These are phyloP conservation scores for Elachura formosa DNA, from an alignment of 2,113 vertebrate species.

Conservation along the genomic window DNA sequence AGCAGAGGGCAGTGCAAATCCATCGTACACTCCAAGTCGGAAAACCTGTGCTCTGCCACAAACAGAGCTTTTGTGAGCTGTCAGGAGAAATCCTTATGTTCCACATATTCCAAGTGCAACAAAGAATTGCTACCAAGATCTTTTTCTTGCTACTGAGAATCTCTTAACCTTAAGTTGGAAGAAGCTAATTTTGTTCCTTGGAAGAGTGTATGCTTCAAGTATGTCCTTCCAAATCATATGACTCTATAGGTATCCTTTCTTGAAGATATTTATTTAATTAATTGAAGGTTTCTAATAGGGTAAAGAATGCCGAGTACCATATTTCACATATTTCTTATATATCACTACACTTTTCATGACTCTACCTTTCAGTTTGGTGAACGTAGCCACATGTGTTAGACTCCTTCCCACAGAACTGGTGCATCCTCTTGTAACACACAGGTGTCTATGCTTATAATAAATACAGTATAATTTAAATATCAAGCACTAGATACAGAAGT, in stretches of 20 bases:
- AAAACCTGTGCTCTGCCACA: background rate
- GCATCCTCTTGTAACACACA: background rate
- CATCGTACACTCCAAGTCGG: background rate
- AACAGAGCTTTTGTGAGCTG: background rate
- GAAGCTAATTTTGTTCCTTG: background rate
- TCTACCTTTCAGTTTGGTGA: background rate
- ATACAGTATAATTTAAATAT: background rate
- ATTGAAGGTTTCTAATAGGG: background rate
- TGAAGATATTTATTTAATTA: background rate
- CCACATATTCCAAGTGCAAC: background rate
- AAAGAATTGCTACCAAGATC: background rate
- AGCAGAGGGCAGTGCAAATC: slow-evolving; percentile 63
- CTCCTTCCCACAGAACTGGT: background rate
- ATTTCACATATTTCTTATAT: background rate
- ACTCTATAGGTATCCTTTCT: background rate
- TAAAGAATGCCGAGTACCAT: background rate
- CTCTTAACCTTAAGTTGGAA: background rate
- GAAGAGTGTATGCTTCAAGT: background rate
- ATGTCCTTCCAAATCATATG: background rate
- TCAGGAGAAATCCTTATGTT: background rate
- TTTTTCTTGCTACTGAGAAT: background rate
- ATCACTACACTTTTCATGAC: background rate
- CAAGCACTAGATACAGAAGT: background rate
- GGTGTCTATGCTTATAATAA: background rate
- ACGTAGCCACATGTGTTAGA: background rate